These are phyloP conservation scores for Timandra comae DNA, from an alignment of 2,888 invertebrate genomes.

Conservation along the genomic window DNA sequence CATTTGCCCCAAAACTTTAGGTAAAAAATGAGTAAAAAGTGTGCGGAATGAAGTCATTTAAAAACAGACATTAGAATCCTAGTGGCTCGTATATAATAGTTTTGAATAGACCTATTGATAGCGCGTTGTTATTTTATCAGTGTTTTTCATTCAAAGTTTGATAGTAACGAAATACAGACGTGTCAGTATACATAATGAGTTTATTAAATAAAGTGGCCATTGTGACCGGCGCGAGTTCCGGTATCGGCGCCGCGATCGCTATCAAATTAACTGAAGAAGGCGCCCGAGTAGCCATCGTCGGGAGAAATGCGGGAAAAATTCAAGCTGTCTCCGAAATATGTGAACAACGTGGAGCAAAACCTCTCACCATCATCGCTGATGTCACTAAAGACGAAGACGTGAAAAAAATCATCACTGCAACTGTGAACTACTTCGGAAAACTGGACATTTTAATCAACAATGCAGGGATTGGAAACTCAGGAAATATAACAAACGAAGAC, in stretches of 20 bases:
- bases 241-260: conserved; percentile 80
- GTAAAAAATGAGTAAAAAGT: no score
- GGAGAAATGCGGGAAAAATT: conserved; percentile 79
- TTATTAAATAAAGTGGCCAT: conserved; percentile 52
- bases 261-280: conserved; percentile 75
- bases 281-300: conserved; percentile 76
- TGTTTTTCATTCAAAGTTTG: no score
- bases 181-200: conserved; percentile 8
- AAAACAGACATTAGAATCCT: no score
- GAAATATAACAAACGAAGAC: conserved; percentile 7
- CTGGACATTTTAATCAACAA: conserved; percentile 21
- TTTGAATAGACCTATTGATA: no score
- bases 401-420: conserved; percentile 13
- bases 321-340: conserved; percentile 59
- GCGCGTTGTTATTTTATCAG: no score
- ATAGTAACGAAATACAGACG: not conserved
- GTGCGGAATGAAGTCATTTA: no score
- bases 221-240: conserved; percentile 79
- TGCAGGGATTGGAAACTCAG: conserved; percentile 12
- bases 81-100: no score
- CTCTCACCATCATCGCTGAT: conserved; percentile 15
- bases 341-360: conserved; percentile 11
- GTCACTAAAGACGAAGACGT: conserved; percentile 15
- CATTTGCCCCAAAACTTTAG: no score
- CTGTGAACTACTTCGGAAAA: conserved; percentile 13